Evolutionary conservation across 1,140 invertebrate genomes (phyloP), one percentile per base, ranked within the genome.

Genomic region (Lordiphosa collinella): DNA sequence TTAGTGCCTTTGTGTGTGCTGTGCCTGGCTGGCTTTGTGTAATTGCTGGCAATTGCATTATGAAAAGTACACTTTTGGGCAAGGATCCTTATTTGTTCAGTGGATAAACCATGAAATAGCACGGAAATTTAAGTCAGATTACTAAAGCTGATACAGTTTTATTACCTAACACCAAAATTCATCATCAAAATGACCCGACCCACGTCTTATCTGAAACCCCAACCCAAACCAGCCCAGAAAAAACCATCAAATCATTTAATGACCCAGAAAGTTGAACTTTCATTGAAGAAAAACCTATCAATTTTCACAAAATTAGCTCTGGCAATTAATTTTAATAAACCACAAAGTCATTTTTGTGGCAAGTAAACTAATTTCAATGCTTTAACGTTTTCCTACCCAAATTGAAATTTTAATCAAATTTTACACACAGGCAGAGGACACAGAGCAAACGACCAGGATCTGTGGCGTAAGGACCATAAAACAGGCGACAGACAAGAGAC

Each of bases 1-100:
- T 16, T n/a, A 25, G 10, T 41, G 12, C 16, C 22, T 44, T 25
- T 36, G 47, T 48, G 35, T 50, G 37, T 44, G 29, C 7, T 13
- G n/a, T 5, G 46, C n/a, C 46, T 32, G 50, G 36, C 41, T 34
- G 46, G 41, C 50, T 60, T 57, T 57, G 34, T 58, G 41, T 58
- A 70, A 82, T 84, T 82, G 63, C 68, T 68, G 57, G 55, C 59
- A 72, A 78, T 82, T 72, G 52, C 78, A 82, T 72, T 76, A 84
- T 82, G 72, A 64, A 52, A 37, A 57, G 62, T 56, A 72, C 62
- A 76, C 69, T 82, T 76, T 56, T 52, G 32, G 53, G 44, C 22
- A 7, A 3, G 22, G 22, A 25, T 25, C 22, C 22, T 2, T 44
- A 53, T 53, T 13, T 49, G 31, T 25, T 25, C 9, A 63, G 51